These are phyloP conservation scores for Pollachius pollachius DNA, from an alignment of 2,113 vertebrate genomes.

Conservation along the genomic window DNA sequence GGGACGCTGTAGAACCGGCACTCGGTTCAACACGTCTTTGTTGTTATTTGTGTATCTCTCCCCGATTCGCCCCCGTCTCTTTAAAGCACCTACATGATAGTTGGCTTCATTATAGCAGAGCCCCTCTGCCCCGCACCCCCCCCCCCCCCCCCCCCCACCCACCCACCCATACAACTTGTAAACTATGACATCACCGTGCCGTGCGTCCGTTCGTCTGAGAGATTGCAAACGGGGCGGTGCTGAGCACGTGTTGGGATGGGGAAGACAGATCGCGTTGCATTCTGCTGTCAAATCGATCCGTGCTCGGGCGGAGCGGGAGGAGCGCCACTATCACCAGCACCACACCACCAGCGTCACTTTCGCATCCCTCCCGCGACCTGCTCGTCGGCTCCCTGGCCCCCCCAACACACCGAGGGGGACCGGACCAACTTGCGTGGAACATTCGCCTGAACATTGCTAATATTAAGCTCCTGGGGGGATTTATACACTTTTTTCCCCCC, in stretches of 20 bases:
- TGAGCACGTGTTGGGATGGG: conserved; percentile 75
- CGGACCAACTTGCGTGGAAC: conserved; percentile 53
- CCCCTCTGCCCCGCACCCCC: too few relatives aligned
- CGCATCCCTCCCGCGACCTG: conserved; percentile 54
- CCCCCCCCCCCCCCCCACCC: conserved; percentile 11
- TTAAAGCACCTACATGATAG: too few relatives aligned
- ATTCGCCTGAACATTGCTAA: conserved; percentile 29
- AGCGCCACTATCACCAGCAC: conserved; percentile 64
- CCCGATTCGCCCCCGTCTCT: too few relatives aligned
- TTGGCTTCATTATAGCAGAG: too few relatives aligned
- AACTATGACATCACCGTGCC: conserved; percentile 76
- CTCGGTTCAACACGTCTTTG: background rate
- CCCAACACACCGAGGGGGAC: conserved; percentile 26
- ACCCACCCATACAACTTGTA: conserved; percentile 44
- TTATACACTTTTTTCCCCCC: conserved; percentile 56
- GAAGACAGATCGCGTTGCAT: conserved; percentile 66
- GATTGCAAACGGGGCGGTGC: conserved; percentile 52
- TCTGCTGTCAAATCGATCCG: conserved; percentile 78
- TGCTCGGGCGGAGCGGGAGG: conserved; percentile 71
- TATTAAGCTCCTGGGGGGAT: conserved; percentile 38
- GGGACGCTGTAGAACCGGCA: background rate
- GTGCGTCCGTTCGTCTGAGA: conserved; percentile 39
- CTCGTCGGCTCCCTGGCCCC: conserved; percentile 27
- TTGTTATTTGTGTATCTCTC: too few relatives aligned
- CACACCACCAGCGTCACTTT: conserved; percentile 63